Conservation (phyloP, 2,797 vertebrate genomes). For the Hipposideros larvatus region DNA sequence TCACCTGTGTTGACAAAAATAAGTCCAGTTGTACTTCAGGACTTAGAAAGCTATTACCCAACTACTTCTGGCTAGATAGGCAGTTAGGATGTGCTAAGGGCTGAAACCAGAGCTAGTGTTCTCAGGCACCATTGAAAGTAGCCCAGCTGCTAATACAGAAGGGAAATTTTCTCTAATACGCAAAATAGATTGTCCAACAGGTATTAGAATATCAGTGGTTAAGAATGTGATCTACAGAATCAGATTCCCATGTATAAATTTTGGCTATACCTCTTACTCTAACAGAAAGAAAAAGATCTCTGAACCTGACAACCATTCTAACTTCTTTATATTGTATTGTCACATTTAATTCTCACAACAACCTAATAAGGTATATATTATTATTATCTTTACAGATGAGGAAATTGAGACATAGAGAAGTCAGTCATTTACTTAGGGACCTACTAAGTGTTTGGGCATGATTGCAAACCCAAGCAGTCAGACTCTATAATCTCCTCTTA, state of each 20-base stretch:
- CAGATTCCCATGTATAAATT: neutral
- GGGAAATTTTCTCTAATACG: neutral
- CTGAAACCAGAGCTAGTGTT: neutral
- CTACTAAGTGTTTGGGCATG: neutral
- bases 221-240: neutral
- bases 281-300: neutral
- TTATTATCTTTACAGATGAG: neutral
- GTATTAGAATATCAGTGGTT: neutral
- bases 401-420: neutral
- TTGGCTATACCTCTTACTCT: neutral
- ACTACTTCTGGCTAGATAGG: neutral
- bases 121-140: neutral
- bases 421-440: neutral
- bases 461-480: neutral
- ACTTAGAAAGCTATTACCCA: neutral
- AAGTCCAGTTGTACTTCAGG: neutral
- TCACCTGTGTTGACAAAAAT: neutral
- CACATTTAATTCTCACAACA: neutral
- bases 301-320: neutral
- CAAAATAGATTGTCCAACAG: neutral
- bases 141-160: neutral
- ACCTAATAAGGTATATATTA: neutral
- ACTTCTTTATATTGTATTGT: neutral
- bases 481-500: neutral
- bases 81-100: neutral